Evolutionary conservation across 2,888 invertebrate species (phyloP).

Genomic region (Acronicta aceris): DNA sequence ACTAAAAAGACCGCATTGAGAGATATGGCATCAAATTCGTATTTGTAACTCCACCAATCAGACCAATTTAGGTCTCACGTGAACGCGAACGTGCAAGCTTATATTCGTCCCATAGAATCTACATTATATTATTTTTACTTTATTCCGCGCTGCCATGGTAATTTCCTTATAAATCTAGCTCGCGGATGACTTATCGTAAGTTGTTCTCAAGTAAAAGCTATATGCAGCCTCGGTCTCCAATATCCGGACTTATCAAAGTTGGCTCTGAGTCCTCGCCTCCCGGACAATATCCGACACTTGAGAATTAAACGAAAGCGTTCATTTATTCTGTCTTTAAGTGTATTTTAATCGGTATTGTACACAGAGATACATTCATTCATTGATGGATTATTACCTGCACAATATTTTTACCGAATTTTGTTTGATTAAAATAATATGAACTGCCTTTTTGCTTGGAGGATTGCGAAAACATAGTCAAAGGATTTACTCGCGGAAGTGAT

Average conservation of each 20-base stretch:
- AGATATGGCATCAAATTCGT: background rate
- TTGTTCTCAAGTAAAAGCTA: conserved; percentile 21
- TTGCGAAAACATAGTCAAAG: background rate
- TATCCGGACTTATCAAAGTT: conserved; percentile 45
- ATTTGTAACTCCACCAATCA: too few species aligned
- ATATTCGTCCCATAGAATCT: too few species aligned
- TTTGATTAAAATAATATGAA: background rate
- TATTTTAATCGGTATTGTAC: conserved; percentile 5
- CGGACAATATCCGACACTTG: conserved; percentile 43
- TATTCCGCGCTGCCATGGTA: background rate
- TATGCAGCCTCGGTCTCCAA: conserved; percentile 38
- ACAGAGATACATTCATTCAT: background rate
- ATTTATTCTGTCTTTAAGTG: conserved; percentile 20
- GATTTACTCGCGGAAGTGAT: too few species aligned
- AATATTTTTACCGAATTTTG: background rate
- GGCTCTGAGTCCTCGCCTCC: conserved; percentile 26
- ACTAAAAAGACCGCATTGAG: background rate
- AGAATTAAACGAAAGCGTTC: conserved; percentile 39
- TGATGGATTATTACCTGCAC: background rate
- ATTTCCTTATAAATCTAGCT: conserved; percentile 2
- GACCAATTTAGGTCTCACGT: too few species aligned
- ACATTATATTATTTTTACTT: too few species aligned
- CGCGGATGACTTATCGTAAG: conserved; percentile 4
- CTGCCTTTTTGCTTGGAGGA: background rate
- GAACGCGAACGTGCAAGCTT: too few species aligned